These are phyloP conservation scores for Seriola dumerili DNA, from an alignment of 2,113 vertebrate genomes.

Conservation along the genomic window DNA sequence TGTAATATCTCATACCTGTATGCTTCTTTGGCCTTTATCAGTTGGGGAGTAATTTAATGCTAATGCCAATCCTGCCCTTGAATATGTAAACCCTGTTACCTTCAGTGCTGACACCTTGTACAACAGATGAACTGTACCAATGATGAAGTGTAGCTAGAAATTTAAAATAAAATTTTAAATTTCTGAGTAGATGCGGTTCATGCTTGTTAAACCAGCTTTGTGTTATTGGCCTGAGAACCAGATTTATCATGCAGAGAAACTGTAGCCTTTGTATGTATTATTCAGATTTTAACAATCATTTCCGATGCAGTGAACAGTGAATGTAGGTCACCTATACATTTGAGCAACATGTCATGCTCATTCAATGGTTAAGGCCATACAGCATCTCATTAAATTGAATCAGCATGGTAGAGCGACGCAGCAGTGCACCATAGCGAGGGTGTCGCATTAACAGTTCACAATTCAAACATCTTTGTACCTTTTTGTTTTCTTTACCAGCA, in stretches of 20 bases:
- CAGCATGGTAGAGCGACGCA: conserved; percentile 17
- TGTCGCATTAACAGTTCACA: conserved; percentile 8
- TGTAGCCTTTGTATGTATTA: conserved; percentile 11
- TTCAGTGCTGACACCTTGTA: background rate
- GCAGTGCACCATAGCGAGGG: background rate
- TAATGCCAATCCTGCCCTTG: conserved; percentile 7
- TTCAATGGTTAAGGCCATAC: conserved; percentile 32
- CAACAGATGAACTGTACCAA: background rate
- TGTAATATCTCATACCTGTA: conserved; percentile 10
- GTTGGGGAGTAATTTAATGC: background rate
- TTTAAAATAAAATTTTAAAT: background rate
- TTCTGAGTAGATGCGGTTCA: conserved; percentile 3
- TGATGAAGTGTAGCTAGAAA: conserved; percentile 1
- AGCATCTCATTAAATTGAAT: conserved; percentile 39
- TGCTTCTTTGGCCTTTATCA: conserved; percentile 2
- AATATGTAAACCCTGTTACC: conserved; percentile 18
- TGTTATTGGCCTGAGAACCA: background rate
- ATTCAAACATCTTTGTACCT: conserved; percentile 4
- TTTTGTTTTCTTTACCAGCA: conserved; percentile 11
- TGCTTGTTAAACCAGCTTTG: conserved; percentile 7
- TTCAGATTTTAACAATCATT: conserved; percentile 23
- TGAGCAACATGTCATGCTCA: conserved; percentile 25
- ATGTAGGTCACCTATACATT: conserved; percentile 41
- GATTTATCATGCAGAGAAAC: conserved; percentile 23
- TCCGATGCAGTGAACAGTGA: conserved; percentile 20